Base-by-base conservation (phyloP, 2,113 vertebrate genomes). In the Romanogobio albipinnatus region DNA sequence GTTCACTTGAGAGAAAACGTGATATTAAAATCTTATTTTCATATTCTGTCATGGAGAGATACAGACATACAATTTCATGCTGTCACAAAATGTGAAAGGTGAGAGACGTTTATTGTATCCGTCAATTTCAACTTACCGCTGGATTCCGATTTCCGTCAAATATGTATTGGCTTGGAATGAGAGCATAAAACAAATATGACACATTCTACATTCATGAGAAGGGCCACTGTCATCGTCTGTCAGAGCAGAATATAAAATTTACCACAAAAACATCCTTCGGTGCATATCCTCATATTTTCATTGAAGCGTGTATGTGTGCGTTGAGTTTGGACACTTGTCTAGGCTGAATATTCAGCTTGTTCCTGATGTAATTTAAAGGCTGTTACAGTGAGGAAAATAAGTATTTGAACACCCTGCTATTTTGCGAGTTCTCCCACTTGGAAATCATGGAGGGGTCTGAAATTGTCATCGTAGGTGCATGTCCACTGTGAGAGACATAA, bases 71-170 rank as follows among this genome's bases (percentile, higher is more conserved):
- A 84, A 84, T 84, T 58, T 84, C 61, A 70, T 53, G 62, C 61
- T 68, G 64, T 78, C 83, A 77, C n/a, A 76, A 84, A 62, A 78
- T 64, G 62, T 70, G 61, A 84, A 66, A 84, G 74, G 75, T 78
- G 62, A 76, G 74, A 68, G 5, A 53, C 70, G 43, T 78, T 70
- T 84, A 78, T 70, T 84, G 61, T 84, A 78, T 70, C 75, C 78
- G 75, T 84, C 83, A 78, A 58, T 68, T 84, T 78, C 76, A 68
- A 70, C 75, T 56, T 70, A 47, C 61, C 47, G 78, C 58, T 76
- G 49, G 45, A 78, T 70, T 68, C 36, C 6, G 62, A 79, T 79
- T 66, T 58, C 62, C 51, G 66, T 79, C 76, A 85, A 71, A 71
- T 71, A 84, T 70, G 74, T 62, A 77, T 68, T 84, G 47, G 33